phyloP scores from a whole-genome alignment of 2,113 vertebrate species.

The Ginglymostoma cirratum region DNA sequence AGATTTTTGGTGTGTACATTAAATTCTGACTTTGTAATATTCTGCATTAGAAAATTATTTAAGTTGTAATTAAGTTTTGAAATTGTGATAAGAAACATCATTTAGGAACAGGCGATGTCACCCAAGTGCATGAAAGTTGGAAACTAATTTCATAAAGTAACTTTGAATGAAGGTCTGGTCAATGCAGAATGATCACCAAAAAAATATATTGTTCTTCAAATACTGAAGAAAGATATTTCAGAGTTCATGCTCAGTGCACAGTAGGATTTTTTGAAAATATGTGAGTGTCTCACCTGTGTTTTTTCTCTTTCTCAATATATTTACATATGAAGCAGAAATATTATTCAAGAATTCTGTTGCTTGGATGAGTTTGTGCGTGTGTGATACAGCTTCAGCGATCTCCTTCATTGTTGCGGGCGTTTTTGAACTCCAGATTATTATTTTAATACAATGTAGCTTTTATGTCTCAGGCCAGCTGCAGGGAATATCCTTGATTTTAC shows the following conservation, averaged over 20 bases:
- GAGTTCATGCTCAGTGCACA: not conserved
- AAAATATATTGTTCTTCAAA: not conserved
- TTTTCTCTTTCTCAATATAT: not conserved
- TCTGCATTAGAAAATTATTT: not conserved
- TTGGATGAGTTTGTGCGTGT: not conserved
- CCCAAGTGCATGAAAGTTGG: not conserved
- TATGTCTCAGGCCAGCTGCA: slow-evolving; percentile 19
- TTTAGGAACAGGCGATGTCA: not conserved
- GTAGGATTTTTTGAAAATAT: not conserved
- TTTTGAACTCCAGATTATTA: slow-evolving; percentile 26
- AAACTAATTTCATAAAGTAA: not conserved
- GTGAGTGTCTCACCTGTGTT: not conserved
- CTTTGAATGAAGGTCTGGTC: not conserved
- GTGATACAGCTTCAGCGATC: not conserved
- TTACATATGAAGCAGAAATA: not conserved
- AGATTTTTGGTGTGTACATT: not conserved
- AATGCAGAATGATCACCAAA: not conserved
- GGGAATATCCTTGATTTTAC: not conserved
- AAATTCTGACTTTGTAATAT: not conserved
- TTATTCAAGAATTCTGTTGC: slow-evolving; percentile 1
- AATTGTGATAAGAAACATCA: not conserved
- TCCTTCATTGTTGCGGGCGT: not conserved
- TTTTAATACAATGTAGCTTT: slow-evolving; percentile 30
- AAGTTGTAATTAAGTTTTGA: not conserved
- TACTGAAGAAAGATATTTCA: not conserved